These are phyloP conservation scores for Melanotaenia trifasciata DNA, from an alignment of 2,797 vertebrate genomes.

Conservation along the genomic window DNA sequence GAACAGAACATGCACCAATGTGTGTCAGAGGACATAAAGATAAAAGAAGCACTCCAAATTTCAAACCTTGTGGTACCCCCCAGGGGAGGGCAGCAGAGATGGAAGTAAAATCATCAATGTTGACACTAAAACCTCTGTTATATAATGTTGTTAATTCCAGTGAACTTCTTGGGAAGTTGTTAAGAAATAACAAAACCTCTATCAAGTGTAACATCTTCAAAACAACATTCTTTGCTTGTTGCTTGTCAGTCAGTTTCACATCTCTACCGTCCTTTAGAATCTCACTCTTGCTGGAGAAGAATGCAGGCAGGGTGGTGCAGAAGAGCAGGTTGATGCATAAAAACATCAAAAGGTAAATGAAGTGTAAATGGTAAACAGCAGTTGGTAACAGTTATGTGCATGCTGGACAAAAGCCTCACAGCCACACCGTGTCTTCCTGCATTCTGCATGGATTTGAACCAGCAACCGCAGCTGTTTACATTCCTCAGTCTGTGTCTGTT, in stretches of 20 bases:
- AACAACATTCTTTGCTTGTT: slow-evolving; percentile 12
- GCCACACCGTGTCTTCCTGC: slow-evolving; percentile 3
- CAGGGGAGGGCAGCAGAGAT: too few relatives aligned
- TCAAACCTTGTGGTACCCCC: too few relatives aligned
- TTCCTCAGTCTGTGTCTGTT: slow-evolving; percentile 64
- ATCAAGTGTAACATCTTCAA: neutral
- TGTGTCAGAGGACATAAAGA: too few relatives aligned
- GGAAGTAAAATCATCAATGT: neutral
- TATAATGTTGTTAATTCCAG: neutral
- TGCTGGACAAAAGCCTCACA: slow-evolving; percentile 18
- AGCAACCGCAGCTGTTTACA: slow-evolving; percentile 66
- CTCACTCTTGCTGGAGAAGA: neutral
- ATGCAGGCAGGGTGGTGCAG: slow-evolving; percentile 29
- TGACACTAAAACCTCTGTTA: neutral
- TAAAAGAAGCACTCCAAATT: too few relatives aligned
- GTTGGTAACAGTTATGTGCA: slow-evolving; percentile 20
- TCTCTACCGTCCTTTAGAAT: neutral
- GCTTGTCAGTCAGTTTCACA: neutral
- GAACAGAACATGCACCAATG: neutral
- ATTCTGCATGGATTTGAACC: slow-evolving; percentile 59
- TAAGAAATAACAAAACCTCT: neutral
- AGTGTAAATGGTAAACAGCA: slow-evolving; percentile 39
- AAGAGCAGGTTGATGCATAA: neutral
- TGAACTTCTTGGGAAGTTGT: neutral
- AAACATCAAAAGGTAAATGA: slow-evolving; percentile 4